Percentiles rank a stretch among this genome's conserved stretches.
phyloP scores from a whole-genome alignment of 2,888 invertebrate species.

The Biston stratarius region DNA sequence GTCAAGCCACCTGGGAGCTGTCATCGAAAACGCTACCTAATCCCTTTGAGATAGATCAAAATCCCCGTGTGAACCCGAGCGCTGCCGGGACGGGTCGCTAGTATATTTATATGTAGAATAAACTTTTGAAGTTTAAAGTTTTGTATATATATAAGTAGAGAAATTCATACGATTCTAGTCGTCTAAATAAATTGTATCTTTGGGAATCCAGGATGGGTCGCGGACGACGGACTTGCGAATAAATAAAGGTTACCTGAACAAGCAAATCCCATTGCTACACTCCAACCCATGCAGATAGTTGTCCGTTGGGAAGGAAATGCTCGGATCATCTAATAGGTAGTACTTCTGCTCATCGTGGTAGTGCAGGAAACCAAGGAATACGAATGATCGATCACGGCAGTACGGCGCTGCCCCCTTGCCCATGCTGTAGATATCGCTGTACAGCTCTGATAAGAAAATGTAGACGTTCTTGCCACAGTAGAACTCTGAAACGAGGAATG shows the following conservation, averaged over 20 bases:
- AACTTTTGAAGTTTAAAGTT: too few species aligned
- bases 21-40: too few species aligned
- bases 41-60: too few species aligned
- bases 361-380: constrained; percentile 78
- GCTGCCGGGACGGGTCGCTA: too few species aligned
- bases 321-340: constrained; percentile 76
- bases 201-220: too few species aligned
- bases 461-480: constrained; percentile 82
- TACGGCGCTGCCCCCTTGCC: constrained; percentile 73
- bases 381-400: constrained; percentile 75
- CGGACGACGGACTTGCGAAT: not conserved
- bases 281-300: constrained; percentile 79
- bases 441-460: constrained; percentile 75
- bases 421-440: constrained; percentile 80
- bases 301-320: constrained; percentile 76
- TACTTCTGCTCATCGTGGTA: constrained; percentile 77
- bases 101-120: too few species aligned
- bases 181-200: too few species aligned
- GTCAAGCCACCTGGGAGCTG: too few species aligned
- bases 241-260: constrained; percentile 71
- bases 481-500: constrained; percentile 61
- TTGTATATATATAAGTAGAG: too few species aligned
- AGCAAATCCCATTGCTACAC: constrained; percentile 74
- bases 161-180: too few species aligned
- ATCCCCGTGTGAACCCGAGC: too few species aligned